A percentile compares a stretch with the other conserved stretches of the same genome.
Conservation (phyloP, 2,797 vertebrate genomes). For the Perodicticus potto region DNA sequence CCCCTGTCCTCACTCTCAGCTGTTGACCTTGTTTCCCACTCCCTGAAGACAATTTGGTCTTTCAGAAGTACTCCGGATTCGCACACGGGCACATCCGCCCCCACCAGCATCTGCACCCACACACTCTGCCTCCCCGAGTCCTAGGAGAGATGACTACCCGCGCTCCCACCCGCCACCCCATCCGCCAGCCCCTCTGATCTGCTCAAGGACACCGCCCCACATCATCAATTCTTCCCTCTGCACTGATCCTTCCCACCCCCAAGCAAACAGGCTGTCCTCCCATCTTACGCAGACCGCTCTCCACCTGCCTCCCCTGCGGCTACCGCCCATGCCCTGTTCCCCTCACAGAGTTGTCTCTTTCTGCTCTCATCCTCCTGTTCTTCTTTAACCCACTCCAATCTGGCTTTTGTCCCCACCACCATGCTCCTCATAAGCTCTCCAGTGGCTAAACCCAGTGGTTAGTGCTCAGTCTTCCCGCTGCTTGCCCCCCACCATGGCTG, state of each 20-base stretch:
- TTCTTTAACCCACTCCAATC: neutral
- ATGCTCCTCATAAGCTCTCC: neutral
- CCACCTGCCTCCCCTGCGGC: neutral
- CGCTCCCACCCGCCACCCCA: neutral
- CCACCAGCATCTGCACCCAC: slow-evolving; percentile 8
- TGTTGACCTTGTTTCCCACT: neutral
- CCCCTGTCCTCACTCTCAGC: neutral
- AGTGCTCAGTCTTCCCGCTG: neutral
- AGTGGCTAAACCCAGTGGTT: rapidly evolving
- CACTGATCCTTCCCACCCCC: rapidly evolving
- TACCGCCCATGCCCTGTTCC: neutral
- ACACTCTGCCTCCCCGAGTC: neutral
- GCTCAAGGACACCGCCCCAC: neutral
- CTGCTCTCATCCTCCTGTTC: neutral
- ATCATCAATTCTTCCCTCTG: neutral
- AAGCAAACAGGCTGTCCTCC: neutral
- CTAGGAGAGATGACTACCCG: neutral
- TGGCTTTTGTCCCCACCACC: neutral
- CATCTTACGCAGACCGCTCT: neutral
- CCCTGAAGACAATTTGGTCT: neutral
- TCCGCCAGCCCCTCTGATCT: neutral
- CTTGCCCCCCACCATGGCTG: neutral
- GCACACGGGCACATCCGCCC: neutral
- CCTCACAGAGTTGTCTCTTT: neutral
- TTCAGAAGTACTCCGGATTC: neutral